Base-by-base conservation (phyloP, 2,888 invertebrate species). In the Lagria hirta region DNA sequence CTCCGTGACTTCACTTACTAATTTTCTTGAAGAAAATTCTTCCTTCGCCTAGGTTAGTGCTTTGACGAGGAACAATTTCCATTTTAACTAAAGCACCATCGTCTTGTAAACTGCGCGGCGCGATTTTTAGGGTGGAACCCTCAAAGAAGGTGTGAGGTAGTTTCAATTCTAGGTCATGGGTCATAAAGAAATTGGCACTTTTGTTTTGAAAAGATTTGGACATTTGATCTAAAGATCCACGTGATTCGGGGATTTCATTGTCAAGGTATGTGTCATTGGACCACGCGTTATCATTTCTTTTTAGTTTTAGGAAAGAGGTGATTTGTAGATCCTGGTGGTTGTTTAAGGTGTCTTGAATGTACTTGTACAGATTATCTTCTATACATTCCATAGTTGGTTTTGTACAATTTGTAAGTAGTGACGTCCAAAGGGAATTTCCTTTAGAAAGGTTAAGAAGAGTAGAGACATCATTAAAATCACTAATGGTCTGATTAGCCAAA, bases 21-120 rank as follows among this genome's bases (percentile, higher is more conserved):
- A 86, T 77, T 72, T 83, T 84, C 52, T 84, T 79, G 48, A 84
- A 78, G 55, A 86, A 79, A 43, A 86, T 71, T 51, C 86, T 76
- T 7, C 84, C 64, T 44, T 62, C 57, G 8, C 58, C 58, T 23
- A 60, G 44, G 38, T 48, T 52, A 74, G 79, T 57, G 26, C 57
- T 43, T 41, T 43, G 51, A 3, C 75, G 78, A 1, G 83, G 81
- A 45, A 82, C 76, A 15, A 87, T 66, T 57, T 88, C 88, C 43
- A 90, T 67, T 54, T 87, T 86, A 3, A 89, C 76, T 8, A 88
- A 66, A 0, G 88, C 84, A 0, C 88, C 89, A 45, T 81, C 83
- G 36, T 84, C 86, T 42, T 86, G 86, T 26, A 88, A 69, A 0
- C 83, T 80, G 11, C 82, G 73, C 0, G 90, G 90, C 5, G 88